Evolutionary conservation across 2,113 vertebrate species (phyloP), one percentile per base, ranked within the genome.

Genomic region (Ancistrus triradiatus): DNA sequence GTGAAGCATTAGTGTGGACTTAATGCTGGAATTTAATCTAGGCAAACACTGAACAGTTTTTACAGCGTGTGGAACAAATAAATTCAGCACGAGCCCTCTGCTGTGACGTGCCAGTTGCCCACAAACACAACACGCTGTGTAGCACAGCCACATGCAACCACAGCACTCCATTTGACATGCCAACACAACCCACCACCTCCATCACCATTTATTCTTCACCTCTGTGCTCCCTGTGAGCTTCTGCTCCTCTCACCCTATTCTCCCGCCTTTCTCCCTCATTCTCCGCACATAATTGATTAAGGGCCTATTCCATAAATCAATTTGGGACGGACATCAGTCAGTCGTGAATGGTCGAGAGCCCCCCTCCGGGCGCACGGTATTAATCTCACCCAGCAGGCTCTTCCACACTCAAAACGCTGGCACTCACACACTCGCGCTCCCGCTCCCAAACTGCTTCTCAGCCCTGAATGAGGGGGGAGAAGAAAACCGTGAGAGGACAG

Each of bases 291-390:
- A 97, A 97, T 96, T 94, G 95, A 98, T 98, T 96, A 95, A 88
- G 87, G 88, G 83, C 87, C 91, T 86, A 94, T 95, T 94, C 91
- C 93, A 96, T 95, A 96, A 96, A 96, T 95, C 94, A 97, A 96
- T 98, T 98, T 95, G 95, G 91, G 92, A 98, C 85, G 95, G 92
- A 95, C 93, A 96, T 98, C 94, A 95, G 91, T 98, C 95, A 95
- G 91, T 86, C 86, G 81, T 94, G 91, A 95, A 97, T 93, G 90
- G 91, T 89, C 84, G 46, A 59, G 37, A 18, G 11, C 69, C 73
- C 70, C 69, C 76, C 74, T 53, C 69, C 15, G 77, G 76, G 77
- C 59, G 24, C 37, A 55, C 40, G 21, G 74, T 81, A 84, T 87
- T 87, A 86, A 86, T 87, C 84, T 80, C 79, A 79, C 85, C 80